phyloP scores from a whole-genome alignment of 2,113 vertebrate species.

The Lamprotornis superbus region DNA sequence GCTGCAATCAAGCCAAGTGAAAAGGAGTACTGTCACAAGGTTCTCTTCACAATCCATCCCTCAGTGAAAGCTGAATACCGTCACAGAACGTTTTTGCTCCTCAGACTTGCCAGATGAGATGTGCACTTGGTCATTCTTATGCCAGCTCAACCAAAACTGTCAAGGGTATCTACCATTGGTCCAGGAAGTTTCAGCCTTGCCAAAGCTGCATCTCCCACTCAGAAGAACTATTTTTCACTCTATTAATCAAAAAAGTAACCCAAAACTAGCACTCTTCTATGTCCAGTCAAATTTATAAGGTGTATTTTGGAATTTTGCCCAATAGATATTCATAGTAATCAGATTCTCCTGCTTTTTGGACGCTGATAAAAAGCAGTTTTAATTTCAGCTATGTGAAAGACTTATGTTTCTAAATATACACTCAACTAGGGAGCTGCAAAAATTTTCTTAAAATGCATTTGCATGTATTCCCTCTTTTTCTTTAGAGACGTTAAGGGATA shows the following conservation, averaged over 20 bases:
- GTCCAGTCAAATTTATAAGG: background rate
- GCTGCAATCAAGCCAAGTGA: background rate
- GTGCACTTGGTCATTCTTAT: fast-evolving
- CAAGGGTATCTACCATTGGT: background rate
- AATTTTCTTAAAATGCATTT: background rate
- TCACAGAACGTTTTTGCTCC: background rate
- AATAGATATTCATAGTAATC: background rate
- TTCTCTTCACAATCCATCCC: background rate
- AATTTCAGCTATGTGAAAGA: background rate
- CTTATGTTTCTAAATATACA: background rate
- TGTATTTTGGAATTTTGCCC: background rate
- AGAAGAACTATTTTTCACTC: background rate
- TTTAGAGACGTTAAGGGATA: background rate
- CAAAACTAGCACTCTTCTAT: background rate
- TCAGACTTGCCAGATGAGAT: background rate
- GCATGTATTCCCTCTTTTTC: fast-evolving
- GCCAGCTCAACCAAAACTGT: background rate
- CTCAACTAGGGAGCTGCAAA: background rate
- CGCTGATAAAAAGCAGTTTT: background rate
- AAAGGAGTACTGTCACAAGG: background rate
- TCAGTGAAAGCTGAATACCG: background rate
- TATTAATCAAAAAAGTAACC: background rate
- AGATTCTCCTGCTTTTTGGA: background rate
- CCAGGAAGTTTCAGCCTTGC: background rate
- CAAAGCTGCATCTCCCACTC: background rate